Evolutionary conservation across 1,140 invertebrate genomes (phyloP).

Genomic region (Platorchestia sp.): DNA sequence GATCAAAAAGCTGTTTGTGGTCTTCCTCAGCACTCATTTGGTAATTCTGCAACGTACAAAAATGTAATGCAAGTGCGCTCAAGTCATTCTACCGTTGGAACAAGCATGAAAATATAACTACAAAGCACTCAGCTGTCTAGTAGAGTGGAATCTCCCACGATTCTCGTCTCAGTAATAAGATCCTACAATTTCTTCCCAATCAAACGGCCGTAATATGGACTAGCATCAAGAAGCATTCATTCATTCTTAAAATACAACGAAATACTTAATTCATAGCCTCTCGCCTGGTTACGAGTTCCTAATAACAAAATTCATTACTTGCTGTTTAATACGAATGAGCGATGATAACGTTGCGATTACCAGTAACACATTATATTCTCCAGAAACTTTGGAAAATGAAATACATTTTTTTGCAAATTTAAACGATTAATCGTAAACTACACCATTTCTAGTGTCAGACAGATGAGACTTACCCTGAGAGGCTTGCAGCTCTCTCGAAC

Average conservation of each 20-base stretch:
- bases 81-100: neutral
- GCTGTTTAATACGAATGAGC: neutral
- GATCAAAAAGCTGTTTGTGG: constrained; percentile 92
- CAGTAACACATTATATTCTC: neutral
- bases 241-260: neutral
- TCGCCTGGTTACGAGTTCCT: neutral
- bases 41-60: constrained; percentile 83
- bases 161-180: neutral
- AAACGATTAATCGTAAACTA: neutral
- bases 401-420: neutral
- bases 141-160: neutral
- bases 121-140: neutral
- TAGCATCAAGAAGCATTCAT: neutral
- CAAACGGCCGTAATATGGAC: neutral
- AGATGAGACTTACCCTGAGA: constrained; percentile 72
- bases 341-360: neutral
- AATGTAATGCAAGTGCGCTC: neutral
- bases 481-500: constrained; percentile 99
- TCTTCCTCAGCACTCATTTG: constrained; percentile 86
- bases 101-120: neutral
- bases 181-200: neutral
- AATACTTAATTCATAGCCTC: neutral
- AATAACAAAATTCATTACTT: neutral
- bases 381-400: neutral
- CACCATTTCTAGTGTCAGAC: neutral